Conservation (phyloP, 2,113 vertebrate species). For the Nycticryphes semicollaris region DNA sequence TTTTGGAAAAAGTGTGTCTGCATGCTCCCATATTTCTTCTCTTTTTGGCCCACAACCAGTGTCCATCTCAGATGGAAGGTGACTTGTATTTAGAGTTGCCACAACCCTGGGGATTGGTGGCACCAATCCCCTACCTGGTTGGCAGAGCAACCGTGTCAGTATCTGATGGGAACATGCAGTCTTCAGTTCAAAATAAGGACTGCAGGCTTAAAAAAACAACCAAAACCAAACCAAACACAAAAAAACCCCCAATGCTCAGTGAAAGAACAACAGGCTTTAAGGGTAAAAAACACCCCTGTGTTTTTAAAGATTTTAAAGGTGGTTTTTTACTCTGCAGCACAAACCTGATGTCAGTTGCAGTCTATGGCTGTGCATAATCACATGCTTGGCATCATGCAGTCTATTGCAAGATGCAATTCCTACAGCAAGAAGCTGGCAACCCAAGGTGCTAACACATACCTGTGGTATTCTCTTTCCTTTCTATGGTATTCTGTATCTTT, state of each 20-base stretch:
- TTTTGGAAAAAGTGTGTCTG: not conserved
- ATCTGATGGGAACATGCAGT: fast-evolving
- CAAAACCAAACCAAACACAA: not conserved
- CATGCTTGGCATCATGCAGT: fast-evolving
- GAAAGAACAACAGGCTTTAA: not conserved
- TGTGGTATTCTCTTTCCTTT: not conserved
- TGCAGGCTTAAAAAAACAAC: fast-evolving
- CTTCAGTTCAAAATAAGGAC: not conserved
- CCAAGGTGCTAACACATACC: not conserved
- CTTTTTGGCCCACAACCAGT: fast-evolving
- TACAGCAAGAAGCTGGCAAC: not conserved
- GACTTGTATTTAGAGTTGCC: too few relatives aligned
- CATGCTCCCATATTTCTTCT: fast-evolving
- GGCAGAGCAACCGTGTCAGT: not conserved
- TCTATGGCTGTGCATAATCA: not conserved
- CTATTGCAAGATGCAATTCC: not conserved
- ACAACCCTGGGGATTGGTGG: not conserved
- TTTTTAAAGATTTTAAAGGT: not conserved
- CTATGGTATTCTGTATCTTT: not conserved
- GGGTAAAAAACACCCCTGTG: not conserved
- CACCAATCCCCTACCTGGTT: not conserved
- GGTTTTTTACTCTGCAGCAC: not conserved
- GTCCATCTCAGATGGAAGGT: fast-evolving
- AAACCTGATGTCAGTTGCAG: not conserved
- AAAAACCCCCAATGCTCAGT: fast-evolving